Evolutionary conservation across 2,888 invertebrate species (phyloP).

Genomic region (Sepioteuthis lessoniana): DNA sequence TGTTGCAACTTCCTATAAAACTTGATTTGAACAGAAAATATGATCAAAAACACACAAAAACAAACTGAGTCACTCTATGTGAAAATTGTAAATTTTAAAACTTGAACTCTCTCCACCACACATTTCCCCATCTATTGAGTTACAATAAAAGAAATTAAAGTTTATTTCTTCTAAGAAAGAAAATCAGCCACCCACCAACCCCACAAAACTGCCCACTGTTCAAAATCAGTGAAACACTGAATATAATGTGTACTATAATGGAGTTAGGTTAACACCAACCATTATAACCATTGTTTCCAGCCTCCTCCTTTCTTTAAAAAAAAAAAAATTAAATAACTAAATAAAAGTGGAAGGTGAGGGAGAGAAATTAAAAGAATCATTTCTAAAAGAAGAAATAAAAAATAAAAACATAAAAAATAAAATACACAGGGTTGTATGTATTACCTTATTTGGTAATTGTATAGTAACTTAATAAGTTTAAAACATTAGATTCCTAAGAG

Average conservation of each 20-base stretch:
- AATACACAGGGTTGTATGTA: too few relatives aligned
- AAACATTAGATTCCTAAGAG: too few relatives aligned
- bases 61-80: neutral
- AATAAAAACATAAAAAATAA: too few relatives aligned
- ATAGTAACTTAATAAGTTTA: too few relatives aligned
- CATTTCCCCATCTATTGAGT: neutral
- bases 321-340: too few relatives aligned
- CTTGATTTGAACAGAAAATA: neutral
- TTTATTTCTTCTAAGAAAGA: neutral
- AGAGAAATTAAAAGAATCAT: too few relatives aligned
- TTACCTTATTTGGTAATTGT: too few relatives aligned
- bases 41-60: neutral
- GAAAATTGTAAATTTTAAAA: neutral
- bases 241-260: neutral
- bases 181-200: neutral
- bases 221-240: neutral
- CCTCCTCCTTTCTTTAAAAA: too few relatives aligned
- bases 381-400: too few relatives aligned
- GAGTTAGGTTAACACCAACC: neutral
- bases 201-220: neutral
- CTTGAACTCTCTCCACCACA: neutral
- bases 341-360: too few relatives aligned
- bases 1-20: neutral
- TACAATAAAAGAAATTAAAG: neutral
- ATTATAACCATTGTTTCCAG: neutral